phyloP scores from a whole-genome alignment of 2,888 invertebrate genomes.

The Caenorhabditis panamensis region DNA sequence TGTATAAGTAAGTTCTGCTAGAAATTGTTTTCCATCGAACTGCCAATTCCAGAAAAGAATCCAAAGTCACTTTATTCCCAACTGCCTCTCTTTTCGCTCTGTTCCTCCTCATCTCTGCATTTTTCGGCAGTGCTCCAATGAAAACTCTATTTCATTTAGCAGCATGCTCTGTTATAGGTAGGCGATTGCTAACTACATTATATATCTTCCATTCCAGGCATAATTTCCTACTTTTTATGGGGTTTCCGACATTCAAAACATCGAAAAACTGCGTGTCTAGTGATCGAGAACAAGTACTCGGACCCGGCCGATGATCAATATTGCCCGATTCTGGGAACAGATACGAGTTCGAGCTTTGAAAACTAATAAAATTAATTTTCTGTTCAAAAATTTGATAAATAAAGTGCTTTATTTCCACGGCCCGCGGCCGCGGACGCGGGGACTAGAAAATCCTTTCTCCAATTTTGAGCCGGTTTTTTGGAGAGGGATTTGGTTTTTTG shows the following conservation, averaged over 20 bases:
- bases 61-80: conserved; percentile 57
- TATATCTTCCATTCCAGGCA: conserved; percentile 22
- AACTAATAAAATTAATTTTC: conserved; percentile 15
- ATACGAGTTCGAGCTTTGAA: conserved; percentile 42
- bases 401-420: neutral
- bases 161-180: conserved; percentile 16
- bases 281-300: conserved; percentile 50
- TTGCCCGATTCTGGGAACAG: conserved; percentile 52
- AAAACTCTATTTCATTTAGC: conserved; percentile 28
- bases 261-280: conserved; percentile 40
- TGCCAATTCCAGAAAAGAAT: conserved; percentile 59
- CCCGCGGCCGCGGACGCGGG: too few species aligned
- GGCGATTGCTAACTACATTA: neutral
- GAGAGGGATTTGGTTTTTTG: too few species aligned
- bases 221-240: conserved; percentile 35
- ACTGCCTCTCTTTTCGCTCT: conserved; percentile 43
- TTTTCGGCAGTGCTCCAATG: conserved; percentile 36
- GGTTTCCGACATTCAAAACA: conserved; percentile 51
- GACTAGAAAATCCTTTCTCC: too few species aligned
- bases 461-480: too few species aligned
- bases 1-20: conserved; percentile 56
- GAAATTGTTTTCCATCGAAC: too few species aligned
- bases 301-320: conserved; percentile 52
- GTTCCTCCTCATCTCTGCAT: conserved; percentile 31
- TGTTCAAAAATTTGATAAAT: conserved; percentile 12